Evolutionary conservation across 2,888 invertebrate species (phyloP).

Genomic region (Thecocarcelia acutangulata): DNA sequence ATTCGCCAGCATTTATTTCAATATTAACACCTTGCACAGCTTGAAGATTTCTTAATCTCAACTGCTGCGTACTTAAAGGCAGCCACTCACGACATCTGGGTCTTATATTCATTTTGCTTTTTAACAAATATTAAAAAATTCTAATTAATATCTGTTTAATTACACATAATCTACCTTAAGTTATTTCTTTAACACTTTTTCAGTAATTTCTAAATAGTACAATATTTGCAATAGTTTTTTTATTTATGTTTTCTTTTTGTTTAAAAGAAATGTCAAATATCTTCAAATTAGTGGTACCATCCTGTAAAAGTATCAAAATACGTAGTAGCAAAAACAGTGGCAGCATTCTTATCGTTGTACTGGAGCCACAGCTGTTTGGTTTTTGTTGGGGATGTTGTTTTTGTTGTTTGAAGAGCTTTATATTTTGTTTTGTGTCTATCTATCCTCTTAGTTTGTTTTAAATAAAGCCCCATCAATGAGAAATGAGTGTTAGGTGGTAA

Average conservation of each 20-base stretch:
- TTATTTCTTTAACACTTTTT: slow-evolving; percentile 35
- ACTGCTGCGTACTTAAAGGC: slow-evolving; percentile 91
- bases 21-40: slow-evolving; percentile 88
- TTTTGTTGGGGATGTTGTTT: not conserved
- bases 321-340: no score
- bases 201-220: slow-evolving; percentile 17
- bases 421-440: slow-evolving; percentile 18
- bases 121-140: slow-evolving; percentile 21
- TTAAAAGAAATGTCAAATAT: slow-evolving; percentile 53
- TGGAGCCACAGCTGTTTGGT: not conserved
- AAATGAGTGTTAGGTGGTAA: slow-evolving; percentile 9
- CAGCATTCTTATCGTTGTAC: no score
- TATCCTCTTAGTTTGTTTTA: slow-evolving; percentile 4
- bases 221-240: slow-evolving; percentile 42
- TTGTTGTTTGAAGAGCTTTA: not conserved
- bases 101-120: slow-evolving; percentile 74
- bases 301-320: no score
- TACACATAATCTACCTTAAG: slow-evolving; percentile 38
- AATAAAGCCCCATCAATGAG: not conserved
- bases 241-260: slow-evolving; percentile 53
- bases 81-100: slow-evolving; percentile 77
- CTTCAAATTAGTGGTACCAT: not conserved
- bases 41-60: slow-evolving; percentile 89
- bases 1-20: slow-evolving; percentile 68
- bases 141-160: not conserved